Conservation (phyloP, 2,113 vertebrate genomes). For the Holacanthus passer region DNA sequence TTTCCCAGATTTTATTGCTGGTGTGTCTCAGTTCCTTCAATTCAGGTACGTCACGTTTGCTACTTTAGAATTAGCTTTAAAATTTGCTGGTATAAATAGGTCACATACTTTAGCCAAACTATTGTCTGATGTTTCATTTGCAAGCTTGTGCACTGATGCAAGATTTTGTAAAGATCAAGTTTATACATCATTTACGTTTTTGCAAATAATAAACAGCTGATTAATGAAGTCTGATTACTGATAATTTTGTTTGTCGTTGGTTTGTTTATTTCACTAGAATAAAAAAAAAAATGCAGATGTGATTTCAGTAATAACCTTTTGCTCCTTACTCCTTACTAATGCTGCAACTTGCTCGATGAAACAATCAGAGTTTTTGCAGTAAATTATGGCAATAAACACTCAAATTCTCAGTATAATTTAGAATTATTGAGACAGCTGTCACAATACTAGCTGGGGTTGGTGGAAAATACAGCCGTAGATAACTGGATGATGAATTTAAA, state of each 20-base stretch:
- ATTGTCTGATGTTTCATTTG: not conserved
- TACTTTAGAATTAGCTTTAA: not conserved
- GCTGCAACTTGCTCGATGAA: not conserved
- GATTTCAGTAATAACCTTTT: not conserved
- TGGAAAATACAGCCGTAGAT: not conserved
- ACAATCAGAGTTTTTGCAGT: not conserved
- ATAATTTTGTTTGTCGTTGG: not conserved
- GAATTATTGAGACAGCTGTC: not conserved
- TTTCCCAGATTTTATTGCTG: constrained; percentile 76
- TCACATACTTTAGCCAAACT: not conserved
- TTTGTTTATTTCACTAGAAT: not conserved
- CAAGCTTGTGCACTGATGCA: not conserved
- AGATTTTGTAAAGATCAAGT: not conserved
- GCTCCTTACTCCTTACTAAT: not conserved
- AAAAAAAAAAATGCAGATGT: not conserved
- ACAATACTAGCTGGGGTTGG: not conserved
- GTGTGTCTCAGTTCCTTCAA: constrained; percentile 79
- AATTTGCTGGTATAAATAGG: not conserved
- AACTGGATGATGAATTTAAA: not conserved
- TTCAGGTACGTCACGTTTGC: constrained; percentile 84
- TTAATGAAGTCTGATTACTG: not conserved
- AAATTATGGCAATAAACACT: not conserved
- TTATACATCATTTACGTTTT: not conserved
- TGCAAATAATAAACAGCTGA: not conserved
- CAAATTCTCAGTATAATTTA: not conserved